Conservation (phyloP, 1,140 invertebrate genomes). For the Archegozetes longisetosus region DNA sequence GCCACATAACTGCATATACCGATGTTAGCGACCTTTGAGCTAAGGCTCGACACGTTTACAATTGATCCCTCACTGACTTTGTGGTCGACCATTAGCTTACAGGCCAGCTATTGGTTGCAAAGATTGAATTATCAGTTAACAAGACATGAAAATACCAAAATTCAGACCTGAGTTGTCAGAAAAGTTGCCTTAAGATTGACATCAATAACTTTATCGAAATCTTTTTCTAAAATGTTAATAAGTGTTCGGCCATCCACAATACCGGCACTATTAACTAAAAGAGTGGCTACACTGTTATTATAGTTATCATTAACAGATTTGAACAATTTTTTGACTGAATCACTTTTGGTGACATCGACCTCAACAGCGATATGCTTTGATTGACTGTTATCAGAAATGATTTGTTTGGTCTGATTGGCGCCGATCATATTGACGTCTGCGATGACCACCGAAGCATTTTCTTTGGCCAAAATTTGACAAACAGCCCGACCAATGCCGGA, state of each 20-base stretch:
- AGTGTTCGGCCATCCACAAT: slow-evolving; percentile 66
- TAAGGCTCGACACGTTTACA: slow-evolving; percentile 69
- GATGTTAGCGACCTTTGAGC: slow-evolving; percentile 62
- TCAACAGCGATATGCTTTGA: no score
- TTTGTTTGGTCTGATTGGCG: slow-evolving; percentile 43
- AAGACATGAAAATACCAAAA: no score
- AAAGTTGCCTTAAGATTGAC: slow-evolving; percentile 64
- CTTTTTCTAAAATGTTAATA: slow-evolving; percentile 56
- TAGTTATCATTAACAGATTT: slow-evolving; percentile 39
- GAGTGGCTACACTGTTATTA: slow-evolving; percentile 41
- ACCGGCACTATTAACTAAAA: slow-evolving; percentile 75
- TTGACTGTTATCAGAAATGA: slow-evolving; percentile 27
- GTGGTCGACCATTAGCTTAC: slow-evolving; percentile 16
- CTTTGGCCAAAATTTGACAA: no score
- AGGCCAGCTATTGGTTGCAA: slow-evolving; percentile 1
- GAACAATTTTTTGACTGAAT: slow-evolving; percentile 42
- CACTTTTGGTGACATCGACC: slow-evolving; percentile 39
- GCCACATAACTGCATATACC: slow-evolving; percentile 75
- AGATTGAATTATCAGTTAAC: no score
- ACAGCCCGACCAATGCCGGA: no score
- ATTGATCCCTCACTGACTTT: slow-evolving; percentile 39
- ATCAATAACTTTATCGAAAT: no score
- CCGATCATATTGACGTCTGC: slow-evolving; percentile 50
- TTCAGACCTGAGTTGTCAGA: no score
- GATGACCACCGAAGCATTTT: no score